Percentiles rank a stretch among this genome's conserved stretches.
Evolutionary conservation across 2,113 vertebrate genomes (phyloP).

Genomic region (Neodontobutis hainanensis): DNA sequence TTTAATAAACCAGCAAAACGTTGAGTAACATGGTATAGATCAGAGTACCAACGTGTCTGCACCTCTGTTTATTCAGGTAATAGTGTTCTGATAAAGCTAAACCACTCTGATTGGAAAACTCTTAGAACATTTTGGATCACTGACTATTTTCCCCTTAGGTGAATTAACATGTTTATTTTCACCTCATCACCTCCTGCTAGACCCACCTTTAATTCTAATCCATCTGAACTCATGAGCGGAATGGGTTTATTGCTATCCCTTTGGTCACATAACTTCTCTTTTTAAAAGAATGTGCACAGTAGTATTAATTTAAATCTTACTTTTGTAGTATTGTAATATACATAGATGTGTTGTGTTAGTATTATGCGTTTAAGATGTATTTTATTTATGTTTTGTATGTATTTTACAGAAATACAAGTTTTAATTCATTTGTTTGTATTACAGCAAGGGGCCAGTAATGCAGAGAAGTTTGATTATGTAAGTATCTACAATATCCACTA

Average conservation of each 20-base stretch:
- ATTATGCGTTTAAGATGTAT: not conserved
- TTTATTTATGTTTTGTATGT: not conserved
- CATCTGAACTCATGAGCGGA: conserved; percentile 42
- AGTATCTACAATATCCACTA: conserved; percentile 70
- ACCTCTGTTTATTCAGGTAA: too few relatives aligned
- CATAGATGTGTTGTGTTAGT: conserved; percentile 28
- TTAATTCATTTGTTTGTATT: conserved; percentile 73
- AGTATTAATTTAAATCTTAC: conserved; percentile 7
- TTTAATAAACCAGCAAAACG: too few relatives aligned
- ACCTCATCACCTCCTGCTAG: conserved; percentile 55
- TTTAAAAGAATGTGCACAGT: not conserved
- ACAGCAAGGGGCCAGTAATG: conserved; percentile 96
- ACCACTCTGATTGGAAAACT: too few relatives aligned
- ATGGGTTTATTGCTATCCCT: conserved; percentile 17
- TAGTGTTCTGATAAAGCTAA: conserved; percentile 2
- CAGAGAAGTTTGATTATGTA: conserved; percentile 98
- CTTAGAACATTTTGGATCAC: not conserved
- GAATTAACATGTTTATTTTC: conserved; percentile 48
- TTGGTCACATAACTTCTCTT: conserved; percentile 27
- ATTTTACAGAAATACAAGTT: too few relatives aligned
- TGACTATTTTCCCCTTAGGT: conserved; percentile 10
- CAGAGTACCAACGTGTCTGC: too few relatives aligned
- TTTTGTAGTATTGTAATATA: conserved; percentile 27
- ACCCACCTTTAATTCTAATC: conserved; percentile 57
- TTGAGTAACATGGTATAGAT: too few relatives aligned